These are phyloP conservation scores for Pantala flavescens DNA, from an alignment of 1,140 invertebrate species.

Conservation along the genomic window DNA sequence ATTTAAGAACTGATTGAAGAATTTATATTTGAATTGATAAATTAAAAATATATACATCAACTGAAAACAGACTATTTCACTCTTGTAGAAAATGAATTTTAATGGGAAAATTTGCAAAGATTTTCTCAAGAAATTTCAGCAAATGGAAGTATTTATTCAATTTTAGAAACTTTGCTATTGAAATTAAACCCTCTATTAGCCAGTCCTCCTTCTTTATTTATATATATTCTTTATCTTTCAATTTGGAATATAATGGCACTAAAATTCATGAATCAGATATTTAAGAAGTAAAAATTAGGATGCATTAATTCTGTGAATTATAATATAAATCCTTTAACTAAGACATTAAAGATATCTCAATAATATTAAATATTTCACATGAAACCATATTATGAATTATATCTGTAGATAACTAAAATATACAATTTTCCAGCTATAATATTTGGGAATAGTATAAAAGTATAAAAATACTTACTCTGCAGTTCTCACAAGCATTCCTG, in stretches of 20 bases:
- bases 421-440: not conserved
- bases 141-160: not conserved
- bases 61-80: too few relatives aligned
- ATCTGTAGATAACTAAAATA: not conserved
- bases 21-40: too few relatives aligned
- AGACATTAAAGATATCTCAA: not conserved
- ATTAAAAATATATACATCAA: too few relatives aligned
- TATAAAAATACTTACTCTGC: not conserved
- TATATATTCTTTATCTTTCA: not conserved
- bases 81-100: too few relatives aligned
- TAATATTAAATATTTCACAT: not conserved
- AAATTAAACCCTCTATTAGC: not conserved
- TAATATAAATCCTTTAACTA: not conserved
- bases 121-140: too few relatives aligned
- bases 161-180: not conserved
- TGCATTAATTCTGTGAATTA: not conserved
- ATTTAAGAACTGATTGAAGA: too few relatives aligned
- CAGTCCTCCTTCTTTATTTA: not conserved
- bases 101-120: too few relatives aligned
- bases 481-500: not conserved
- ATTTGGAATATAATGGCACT: not conserved
- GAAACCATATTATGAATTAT: not conserved
- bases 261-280: not conserved
- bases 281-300: not conserved
- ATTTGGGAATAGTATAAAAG: not conserved